Conservation (phyloP, 2,888 invertebrate species). For the Polymixis lichenea region DNA sequence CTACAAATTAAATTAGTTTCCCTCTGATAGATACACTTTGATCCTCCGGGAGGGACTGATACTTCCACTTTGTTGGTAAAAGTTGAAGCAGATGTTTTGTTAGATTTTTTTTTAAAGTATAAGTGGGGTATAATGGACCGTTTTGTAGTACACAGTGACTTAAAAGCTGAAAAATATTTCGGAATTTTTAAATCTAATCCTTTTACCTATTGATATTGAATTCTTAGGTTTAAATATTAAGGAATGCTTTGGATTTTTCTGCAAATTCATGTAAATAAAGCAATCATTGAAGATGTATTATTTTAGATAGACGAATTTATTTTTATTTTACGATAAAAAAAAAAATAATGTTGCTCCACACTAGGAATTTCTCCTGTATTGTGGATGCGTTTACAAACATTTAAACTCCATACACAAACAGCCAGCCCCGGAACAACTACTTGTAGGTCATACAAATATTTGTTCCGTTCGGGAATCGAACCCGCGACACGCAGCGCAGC, state of each 20-base stretch:
- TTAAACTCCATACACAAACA: no score
- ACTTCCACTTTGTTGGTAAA: slow-evolving; percentile 34
- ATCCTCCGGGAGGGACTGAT: slow-evolving; percentile 57
- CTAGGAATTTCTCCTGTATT: no score
- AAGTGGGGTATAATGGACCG: background rate
- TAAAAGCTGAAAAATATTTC: background rate
- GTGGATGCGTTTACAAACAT: no score
- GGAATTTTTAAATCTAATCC: no score
- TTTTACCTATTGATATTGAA: background rate
- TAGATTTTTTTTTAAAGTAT: background rate
- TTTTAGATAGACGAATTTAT: no score
- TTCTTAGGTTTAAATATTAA: no score
- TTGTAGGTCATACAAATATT: no score
- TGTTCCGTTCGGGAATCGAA: no score
- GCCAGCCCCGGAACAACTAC: no score
- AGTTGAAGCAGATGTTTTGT: slow-evolving; percentile 33
- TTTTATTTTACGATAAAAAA: no score
- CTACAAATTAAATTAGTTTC: slow-evolving; percentile 69
- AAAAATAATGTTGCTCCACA: no score
- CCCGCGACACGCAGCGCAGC: no score
- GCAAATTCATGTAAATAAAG: background rate
- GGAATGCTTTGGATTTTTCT: background rate
- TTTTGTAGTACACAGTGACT: background rate
- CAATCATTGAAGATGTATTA: background rate
- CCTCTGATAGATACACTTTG: slow-evolving; percentile 62